Percentiles rank a stretch among this genome's conserved stretches.
These are phyloP conservation scores for Martes martes DNA, from an alignment of 2,113 vertebrate genomes.

Conservation along the genomic window DNA sequence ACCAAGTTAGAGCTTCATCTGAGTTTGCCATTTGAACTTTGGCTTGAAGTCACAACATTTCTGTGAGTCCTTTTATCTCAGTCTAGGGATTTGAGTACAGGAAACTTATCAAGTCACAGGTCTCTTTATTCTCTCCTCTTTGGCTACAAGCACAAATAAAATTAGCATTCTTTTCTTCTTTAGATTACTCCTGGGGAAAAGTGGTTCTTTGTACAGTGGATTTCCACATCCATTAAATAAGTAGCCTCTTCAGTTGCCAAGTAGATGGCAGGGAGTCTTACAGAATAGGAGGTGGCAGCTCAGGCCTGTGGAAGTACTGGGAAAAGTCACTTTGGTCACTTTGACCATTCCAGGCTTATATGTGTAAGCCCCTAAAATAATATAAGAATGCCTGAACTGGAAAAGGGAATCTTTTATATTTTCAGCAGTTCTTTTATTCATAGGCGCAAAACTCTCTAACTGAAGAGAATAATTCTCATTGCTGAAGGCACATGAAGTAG, in stretches of 20 bases:
- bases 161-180: constrained; percentile 40
- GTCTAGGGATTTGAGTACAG: not conserved
- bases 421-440: constrained; percentile 34
- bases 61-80: constrained; percentile 24
- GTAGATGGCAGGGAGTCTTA: not conserved
- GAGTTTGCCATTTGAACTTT: constrained; percentile 58
- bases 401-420: not conserved
- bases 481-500: not conserved
- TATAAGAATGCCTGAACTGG: not conserved
- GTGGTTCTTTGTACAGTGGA: not conserved
- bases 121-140: not conserved
- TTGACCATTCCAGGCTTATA: not conserved
- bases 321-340: not conserved
- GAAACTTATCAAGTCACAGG: not conserved
- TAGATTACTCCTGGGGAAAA: not conserved
- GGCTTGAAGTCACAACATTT: constrained; percentile 11
- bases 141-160: not conserved
- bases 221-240: constrained; percentile 44
- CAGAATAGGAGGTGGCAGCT: not conserved
- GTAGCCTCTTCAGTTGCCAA: not conserved
- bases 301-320: not conserved
- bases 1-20: not conserved
- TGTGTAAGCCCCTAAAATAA: not conserved
- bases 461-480: not conserved
- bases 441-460: not conserved